A percentile compares a stretch with the other conserved stretches of the same genome.
These are phyloP conservation scores for Lithophane ornitopus DNA, from an alignment of 2,888 invertebrate species.

Conservation along the genomic window DNA sequence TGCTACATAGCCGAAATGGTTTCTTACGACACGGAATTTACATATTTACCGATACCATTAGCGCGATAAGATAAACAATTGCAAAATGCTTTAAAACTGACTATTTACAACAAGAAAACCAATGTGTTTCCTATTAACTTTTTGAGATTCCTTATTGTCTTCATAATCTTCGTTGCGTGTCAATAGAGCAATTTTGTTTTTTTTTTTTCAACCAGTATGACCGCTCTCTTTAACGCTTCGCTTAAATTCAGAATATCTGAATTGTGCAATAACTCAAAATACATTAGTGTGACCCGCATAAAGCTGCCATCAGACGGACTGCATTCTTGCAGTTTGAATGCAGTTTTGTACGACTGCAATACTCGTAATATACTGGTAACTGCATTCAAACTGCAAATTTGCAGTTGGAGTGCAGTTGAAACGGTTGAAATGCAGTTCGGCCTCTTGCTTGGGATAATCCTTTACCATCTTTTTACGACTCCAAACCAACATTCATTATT, in stretches of 20 bases:
- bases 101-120: neutral
- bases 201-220: neutral
- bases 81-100: neutral
- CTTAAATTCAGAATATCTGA: neutral
- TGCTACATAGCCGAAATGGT: neutral
- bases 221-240: neutral
- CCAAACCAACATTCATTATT: neutral
- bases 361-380: too few relatives aligned
- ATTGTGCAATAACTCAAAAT: neutral
- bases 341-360: too few relatives aligned
- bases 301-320: too few relatives aligned
- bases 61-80: conserved; percentile 6
- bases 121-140: neutral
- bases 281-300: neutral
- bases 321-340: too few relatives aligned
- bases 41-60: neutral
- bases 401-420: too few relatives aligned
- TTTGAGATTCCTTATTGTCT: neutral
- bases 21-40: neutral
- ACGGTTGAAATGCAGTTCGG: too few relatives aligned
- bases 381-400: too few relatives aligned
- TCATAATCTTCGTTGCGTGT: neutral
- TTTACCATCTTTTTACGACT: neutral
- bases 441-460: neutral
- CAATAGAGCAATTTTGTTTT: neutral